These are phyloP conservation scores for Thymallus thymallus DNA, from an alignment of 2,113 vertebrate species.

Conservation along the genomic window DNA sequence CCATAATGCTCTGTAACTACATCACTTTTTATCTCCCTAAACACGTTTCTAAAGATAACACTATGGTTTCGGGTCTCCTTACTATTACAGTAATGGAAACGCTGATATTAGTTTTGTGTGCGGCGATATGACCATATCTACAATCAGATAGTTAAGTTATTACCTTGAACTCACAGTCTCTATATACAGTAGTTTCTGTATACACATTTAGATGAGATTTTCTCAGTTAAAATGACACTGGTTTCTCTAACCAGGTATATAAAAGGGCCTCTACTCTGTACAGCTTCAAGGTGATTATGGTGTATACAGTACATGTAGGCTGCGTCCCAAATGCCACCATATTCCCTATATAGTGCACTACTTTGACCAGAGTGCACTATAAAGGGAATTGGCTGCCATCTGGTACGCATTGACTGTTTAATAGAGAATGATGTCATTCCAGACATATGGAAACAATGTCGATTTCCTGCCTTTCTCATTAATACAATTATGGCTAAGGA, in stretches of 20 bases:
- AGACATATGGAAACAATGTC: constrained; percentile 30
- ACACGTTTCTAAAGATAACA: too few relatives aligned
- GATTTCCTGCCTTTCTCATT: constrained; percentile 39
- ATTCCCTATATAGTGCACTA: too few relatives aligned
- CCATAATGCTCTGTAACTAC: too few relatives aligned
- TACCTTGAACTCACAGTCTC: neutral
- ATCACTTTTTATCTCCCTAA: too few relatives aligned
- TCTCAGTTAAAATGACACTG: neutral
- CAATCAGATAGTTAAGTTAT: neutral
- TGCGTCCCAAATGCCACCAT: too few relatives aligned
- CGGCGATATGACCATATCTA: too few relatives aligned
- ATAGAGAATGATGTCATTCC: neutral
- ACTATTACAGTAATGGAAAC: neutral
- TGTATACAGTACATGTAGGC: too few relatives aligned
- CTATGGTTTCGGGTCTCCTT: too few relatives aligned
- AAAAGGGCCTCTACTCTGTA: too few relatives aligned
- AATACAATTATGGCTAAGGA: constrained; percentile 59
- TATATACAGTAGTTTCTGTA: neutral
- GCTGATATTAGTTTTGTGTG: neutral
- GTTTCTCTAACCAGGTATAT: neutral
- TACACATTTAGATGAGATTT: neutral
- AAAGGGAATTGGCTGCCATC: constrained; percentile 24
- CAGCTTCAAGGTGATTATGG: too few relatives aligned
- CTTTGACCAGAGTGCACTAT: too few relatives aligned
- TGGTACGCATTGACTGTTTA: constrained; percentile 2